These are phyloP conservation scores for Salticus scenicus DNA, from an alignment of 2,888 invertebrate species.

Conservation along the genomic window DNA sequence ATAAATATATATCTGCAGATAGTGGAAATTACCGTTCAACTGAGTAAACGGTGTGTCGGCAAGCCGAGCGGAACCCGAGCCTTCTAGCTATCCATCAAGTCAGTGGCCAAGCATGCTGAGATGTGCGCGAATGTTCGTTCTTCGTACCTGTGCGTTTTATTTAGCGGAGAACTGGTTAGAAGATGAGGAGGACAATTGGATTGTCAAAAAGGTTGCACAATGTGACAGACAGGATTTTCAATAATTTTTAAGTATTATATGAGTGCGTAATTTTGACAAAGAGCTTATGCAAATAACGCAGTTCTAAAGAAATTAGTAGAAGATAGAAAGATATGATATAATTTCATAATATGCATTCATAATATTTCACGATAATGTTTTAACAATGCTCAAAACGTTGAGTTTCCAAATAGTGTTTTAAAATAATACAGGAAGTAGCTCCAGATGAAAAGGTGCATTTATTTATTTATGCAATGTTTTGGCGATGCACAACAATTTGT, in stretches of 20 bases:
- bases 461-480: no score
- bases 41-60: constrained; percentile 64
- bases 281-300: no score
- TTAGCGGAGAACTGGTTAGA: background rate
- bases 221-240: background rate
- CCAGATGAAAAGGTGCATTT: no score
- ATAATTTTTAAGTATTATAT: background rate
- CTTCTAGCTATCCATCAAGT: constrained; percentile 60
- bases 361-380: no score
- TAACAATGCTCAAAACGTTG: no score
- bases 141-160: background rate
- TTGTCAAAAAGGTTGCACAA: constrained; percentile 51
- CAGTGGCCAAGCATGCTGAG: constrained; percentile 45
- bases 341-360: no score
- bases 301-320: no score
- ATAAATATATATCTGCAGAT: constrained; percentile 61
- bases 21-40: constrained; percentile 66
- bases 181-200: constrained; percentile 38
- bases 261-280: no score
- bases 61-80: constrained; percentile 49
- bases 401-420: no score
- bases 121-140: background rate
- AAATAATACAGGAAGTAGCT: no score
- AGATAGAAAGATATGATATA: no score
- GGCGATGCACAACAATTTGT: no score